phyloP scores from a whole-genome alignment of 1,140 invertebrate genomes.

The Heliconius himera region DNA sequence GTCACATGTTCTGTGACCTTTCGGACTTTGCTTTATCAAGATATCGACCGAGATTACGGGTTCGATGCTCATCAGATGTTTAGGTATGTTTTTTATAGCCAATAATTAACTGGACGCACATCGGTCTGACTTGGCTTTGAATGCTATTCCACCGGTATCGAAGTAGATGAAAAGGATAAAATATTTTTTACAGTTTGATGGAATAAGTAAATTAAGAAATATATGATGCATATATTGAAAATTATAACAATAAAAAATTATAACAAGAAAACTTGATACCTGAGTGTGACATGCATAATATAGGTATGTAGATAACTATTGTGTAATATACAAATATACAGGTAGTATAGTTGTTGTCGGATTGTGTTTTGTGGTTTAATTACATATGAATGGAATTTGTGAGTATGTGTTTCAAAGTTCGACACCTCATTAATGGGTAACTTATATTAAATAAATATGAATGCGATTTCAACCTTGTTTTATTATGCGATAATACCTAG shows the following conservation, averaged over 20 bases:
- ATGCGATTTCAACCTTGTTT: not conserved
- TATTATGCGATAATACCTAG: not conserved
- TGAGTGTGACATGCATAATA: not conserved
- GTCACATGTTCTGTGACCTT: not conserved
- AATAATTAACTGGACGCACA: not conserved
- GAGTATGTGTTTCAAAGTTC: not conserved
- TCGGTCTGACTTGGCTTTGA: not conserved
- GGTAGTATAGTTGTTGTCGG: not conserved
- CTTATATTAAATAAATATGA: not conserved
- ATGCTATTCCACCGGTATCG: not conserved
- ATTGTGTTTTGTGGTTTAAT: conserved; percentile 3
- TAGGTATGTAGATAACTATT: not conserved
- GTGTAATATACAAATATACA: too few relatives aligned
- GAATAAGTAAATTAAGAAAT: not conserved
- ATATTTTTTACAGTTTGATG: too few relatives aligned
- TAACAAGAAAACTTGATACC: not conserved
- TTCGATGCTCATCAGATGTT: not conserved
- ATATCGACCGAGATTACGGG: not conserved
- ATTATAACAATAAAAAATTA: not conserved
- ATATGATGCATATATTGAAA: not conserved
- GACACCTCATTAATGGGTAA: conserved; percentile 8
- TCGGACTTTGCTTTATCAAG: not conserved
- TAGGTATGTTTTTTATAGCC: not conserved
- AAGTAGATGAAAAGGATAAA: not conserved
- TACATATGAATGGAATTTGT: not conserved